phyloP scores from a whole-genome alignment of 2,113 vertebrate species.

The Trogon surrucura region DNA sequence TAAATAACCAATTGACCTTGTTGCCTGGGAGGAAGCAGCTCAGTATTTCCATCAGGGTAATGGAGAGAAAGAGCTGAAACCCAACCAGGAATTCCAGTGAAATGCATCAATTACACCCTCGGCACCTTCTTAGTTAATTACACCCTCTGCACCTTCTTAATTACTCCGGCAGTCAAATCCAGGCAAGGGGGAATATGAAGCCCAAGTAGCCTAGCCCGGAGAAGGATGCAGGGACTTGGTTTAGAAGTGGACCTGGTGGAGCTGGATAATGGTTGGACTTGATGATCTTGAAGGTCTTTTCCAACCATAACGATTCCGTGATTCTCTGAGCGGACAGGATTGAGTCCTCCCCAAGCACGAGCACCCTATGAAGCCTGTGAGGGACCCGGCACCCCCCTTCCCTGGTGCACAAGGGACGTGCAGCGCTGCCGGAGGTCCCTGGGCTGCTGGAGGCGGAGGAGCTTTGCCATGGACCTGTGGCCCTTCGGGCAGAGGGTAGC shows the following conservation, averaged over 20 bases:
- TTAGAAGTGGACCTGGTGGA: no score
- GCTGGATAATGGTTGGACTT: no score
- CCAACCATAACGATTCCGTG: no score
- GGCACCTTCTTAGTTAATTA: neutral
- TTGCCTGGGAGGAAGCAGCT: neutral
- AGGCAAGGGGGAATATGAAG: neutral
- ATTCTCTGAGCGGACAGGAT: neutral
- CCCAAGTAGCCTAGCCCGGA: neutral
- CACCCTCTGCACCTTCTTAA: neutral
- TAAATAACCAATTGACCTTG: neutral
- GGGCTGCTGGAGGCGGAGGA: neutral
- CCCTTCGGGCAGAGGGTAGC: neutral
- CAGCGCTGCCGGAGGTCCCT: neutral
- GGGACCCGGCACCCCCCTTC: neutral
- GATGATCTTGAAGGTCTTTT: no score
- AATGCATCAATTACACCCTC: neutral
- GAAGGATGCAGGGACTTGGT: no score
- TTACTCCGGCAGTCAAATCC: neutral
- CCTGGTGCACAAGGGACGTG: neutral
- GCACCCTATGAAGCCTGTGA: neutral
- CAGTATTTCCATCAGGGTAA: neutral
- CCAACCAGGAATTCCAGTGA: neutral
- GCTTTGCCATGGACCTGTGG: neutral
- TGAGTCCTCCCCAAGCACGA: fast-evolving
- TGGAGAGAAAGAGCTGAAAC: neutral